These are phyloP conservation scores for Moxostoma hubbsi DNA, from an alignment of 2,797 vertebrate genomes.

Conservation along the genomic window DNA sequence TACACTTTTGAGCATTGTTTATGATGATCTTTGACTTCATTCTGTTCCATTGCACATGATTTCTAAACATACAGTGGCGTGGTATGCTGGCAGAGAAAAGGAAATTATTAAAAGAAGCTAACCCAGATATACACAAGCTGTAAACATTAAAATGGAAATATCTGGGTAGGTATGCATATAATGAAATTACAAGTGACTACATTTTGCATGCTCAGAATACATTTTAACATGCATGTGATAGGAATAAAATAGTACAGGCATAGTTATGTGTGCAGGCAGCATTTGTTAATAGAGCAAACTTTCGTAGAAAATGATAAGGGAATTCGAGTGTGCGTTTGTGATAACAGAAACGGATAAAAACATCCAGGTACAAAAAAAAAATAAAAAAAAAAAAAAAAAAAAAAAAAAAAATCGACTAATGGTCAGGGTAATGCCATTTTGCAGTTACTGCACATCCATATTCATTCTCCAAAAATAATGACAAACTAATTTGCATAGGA, in stretches of 20 bases:
- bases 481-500: conserved; percentile 15
- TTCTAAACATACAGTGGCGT: not conserved
- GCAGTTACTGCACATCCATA: not conserved
- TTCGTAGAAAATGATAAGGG: not conserved
- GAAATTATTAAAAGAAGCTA: conserved; percentile 7
- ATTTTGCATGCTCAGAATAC: conserved; percentile 35
- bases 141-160: conserved; percentile 20
- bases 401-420: not conserved
- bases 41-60: not conserved
- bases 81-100: conserved; percentile 9
- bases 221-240: conserved; percentile 34
- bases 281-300: conserved; percentile 6
- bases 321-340: not conserved
- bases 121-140: not conserved
- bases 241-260: conserved; percentile 26
- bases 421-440: not conserved
- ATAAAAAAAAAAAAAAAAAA: not conserved
- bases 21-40: conserved; percentile 6
- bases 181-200: conserved; percentile 19
- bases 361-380: not conserved
- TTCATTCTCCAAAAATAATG: not conserved
- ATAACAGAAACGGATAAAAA: not conserved
- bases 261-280: not conserved
- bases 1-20: conserved; percentile 10
- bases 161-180: not conserved